Base-by-base conservation (phyloP, 2,113 vertebrate species). In the Crocuta crocuta region DNA sequence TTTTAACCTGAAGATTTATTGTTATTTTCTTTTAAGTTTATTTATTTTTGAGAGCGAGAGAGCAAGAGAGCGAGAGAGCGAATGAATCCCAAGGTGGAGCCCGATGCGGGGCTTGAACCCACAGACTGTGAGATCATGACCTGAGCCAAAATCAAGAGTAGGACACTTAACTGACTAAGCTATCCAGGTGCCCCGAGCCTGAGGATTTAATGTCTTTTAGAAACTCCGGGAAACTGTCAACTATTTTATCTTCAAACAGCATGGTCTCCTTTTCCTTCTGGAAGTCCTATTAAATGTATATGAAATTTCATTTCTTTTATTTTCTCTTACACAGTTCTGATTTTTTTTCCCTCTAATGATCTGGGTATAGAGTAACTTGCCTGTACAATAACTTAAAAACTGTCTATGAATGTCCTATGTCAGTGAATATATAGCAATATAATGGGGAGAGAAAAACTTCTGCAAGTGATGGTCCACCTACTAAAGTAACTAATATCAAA, bases 341-440 rank as follows among this genome's bases (percentile, higher is more conserved):
- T 35, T 55, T 80, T 61, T 39, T 50, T 35, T 26, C 9, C 11
- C 39, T 79, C 39, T 9, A 78, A 21, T 88, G 24, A 95, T 35
- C 4, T 82, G 24, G 66, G 26, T 55, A 65, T 17, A 73, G 9
- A 55, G 24, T 80, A 92, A 68, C 6, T 74, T 74, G 55, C 28
- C 12, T 84, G 2, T 70, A 89, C 58, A 88, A 81, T 94, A 89
- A 31, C 89, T 88, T 88, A 76, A 91, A 71, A 94, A 85, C 11
- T 85, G 5, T 86, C 35, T 61, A 45, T 74, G 15, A 73, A 24
- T 63, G 65, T 90, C 24, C 23, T 86, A 65, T 58, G 83, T 94
- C 19, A 65, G 48, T 53, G 16, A 79, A 8, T 70, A 76, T 45
- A 88, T 23, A 79, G 16, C 65, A 91, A 12, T 85, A 78, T 35